Conservation (phyloP, 1,140 invertebrate genomes). For the Eufriesea mexicana region DNA sequence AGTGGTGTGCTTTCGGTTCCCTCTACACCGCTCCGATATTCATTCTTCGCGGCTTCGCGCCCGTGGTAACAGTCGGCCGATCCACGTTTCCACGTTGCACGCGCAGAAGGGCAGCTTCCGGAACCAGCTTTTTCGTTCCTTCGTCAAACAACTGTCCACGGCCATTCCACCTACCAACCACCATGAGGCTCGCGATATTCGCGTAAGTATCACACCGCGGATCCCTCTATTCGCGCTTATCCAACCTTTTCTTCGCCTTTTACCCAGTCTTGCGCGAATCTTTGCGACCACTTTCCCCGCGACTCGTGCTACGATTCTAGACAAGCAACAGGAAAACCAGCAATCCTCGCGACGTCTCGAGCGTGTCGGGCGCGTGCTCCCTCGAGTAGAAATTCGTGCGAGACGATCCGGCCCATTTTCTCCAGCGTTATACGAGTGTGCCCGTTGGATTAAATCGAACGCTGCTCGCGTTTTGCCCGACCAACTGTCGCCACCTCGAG, state of each 20-base stretch:
- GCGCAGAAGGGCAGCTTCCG: conserved; percentile 20
- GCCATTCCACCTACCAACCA: conserved; percentile 3
- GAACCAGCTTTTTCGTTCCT: conserved; percentile 22
- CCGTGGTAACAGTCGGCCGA: conserved; percentile 61
- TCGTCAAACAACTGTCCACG: background rate
- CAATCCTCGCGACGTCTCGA: too few relatives aligned
- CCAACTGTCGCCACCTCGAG: too few relatives aligned
- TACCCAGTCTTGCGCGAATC: background rate
- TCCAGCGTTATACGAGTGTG: background rate
- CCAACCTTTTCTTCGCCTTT: too few relatives aligned
- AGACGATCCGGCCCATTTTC: too few relatives aligned
- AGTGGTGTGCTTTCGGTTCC: conserved; percentile 74
- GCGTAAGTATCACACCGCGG: conserved; percentile 65
- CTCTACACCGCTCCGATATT: conserved; percentile 65
- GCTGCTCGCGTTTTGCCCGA: background rate
- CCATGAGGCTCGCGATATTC: conserved; percentile 71
- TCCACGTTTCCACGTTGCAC: conserved; percentile 40
- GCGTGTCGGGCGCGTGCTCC: too few relatives aligned
- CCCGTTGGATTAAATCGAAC: background rate
- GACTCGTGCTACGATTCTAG: too few relatives aligned
- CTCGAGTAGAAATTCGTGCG: too few relatives aligned
- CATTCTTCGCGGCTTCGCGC: conserved; percentile 69
- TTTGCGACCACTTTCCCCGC: background rate
- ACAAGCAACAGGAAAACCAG: too few relatives aligned
- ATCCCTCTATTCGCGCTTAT: background rate